Conservation (phyloP, 1,140 invertebrate species). For the Heliconius melpomene region DNA sequence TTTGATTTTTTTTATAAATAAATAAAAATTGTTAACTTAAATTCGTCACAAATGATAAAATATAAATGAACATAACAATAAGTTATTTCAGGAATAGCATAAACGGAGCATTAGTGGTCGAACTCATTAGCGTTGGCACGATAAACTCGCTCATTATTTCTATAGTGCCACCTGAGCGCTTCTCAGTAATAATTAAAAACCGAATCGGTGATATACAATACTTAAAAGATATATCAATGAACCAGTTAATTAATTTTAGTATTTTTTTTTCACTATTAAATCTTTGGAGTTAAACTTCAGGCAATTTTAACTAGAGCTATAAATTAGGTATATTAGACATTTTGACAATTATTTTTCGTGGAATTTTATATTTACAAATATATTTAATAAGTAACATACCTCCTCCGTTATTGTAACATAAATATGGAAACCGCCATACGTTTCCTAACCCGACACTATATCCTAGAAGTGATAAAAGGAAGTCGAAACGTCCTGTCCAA, state of each 20-base stretch:
- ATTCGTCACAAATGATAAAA: background rate
- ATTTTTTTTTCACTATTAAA: background rate
- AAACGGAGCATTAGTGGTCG: conserved; percentile 15
- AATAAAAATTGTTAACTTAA: background rate
- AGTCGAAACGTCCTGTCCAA: conserved; percentile 92
- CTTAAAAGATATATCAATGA: background rate
- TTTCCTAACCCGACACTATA: conserved; percentile 93
- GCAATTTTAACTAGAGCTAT: background rate
- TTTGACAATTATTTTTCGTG: background rate
- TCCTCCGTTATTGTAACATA: conserved; percentile 91
- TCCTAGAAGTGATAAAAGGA: conserved; percentile 90
- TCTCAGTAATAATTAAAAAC: conserved; percentile 1
- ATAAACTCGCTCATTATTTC: conserved; percentile 29
- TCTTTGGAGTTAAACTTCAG: background rate
- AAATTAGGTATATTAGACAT: background rate
- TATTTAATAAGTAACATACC: conserved; percentile 70
- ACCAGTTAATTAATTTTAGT: background rate
- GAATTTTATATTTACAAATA: background rate
- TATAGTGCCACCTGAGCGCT: conserved; percentile 20
- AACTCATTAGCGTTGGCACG: conserved; percentile 31
- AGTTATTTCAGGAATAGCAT: background rate
- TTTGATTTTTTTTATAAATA: no score
- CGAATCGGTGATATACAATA: background rate
- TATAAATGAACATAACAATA: conserved; percentile 1
- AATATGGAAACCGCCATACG: conserved; percentile 91